Conservation (phyloP, 2,888 invertebrate genomes). For the Amphipyra berbera region DNA sequence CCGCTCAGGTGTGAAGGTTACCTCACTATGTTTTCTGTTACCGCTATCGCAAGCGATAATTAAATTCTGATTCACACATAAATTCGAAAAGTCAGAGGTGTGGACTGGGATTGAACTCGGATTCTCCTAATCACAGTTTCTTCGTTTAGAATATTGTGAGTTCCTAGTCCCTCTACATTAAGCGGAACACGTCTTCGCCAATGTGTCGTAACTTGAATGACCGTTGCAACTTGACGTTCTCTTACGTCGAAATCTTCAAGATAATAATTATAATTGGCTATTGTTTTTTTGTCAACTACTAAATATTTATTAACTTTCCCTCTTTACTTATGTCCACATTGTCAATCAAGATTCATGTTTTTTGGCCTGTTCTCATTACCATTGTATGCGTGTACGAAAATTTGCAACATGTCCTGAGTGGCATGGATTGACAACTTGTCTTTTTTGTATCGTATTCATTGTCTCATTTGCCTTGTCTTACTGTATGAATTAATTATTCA, state of each 20-base stretch:
- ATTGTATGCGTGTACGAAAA: conserved; percentile 34
- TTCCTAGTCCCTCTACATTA: no score
- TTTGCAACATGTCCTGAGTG: conserved; percentile 13
- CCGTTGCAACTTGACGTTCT: background rate
- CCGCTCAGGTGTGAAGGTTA: no score
- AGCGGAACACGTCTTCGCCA: background rate
- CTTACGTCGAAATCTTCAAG: conserved; percentile 4
- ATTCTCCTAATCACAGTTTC: no score
- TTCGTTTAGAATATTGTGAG: no score
- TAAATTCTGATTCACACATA: no score
- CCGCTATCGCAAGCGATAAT: no score
- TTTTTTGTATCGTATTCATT: conserved; percentile 20
- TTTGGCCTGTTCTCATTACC: conserved; percentile 39
- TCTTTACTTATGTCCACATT: conserved; percentile 24
- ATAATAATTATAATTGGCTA: conserved; percentile 16
- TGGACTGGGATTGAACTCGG: no score
- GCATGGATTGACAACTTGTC: conserved; percentile 8
- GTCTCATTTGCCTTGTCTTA: background rate
- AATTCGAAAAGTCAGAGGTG: no score
- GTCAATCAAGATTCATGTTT: conserved; percentile 44
- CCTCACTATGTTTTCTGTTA: no score
- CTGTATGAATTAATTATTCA: background rate
- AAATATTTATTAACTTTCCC: conserved; percentile 48
- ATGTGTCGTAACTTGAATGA: background rate
- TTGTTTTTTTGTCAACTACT: conserved; percentile 22